Percentiles rank a stretch among this genome's conserved stretches.
These are phyloP conservation scores for Hypena proboscidalis DNA, from an alignment of 2,888 invertebrate genomes.

Conservation along the genomic window DNA sequence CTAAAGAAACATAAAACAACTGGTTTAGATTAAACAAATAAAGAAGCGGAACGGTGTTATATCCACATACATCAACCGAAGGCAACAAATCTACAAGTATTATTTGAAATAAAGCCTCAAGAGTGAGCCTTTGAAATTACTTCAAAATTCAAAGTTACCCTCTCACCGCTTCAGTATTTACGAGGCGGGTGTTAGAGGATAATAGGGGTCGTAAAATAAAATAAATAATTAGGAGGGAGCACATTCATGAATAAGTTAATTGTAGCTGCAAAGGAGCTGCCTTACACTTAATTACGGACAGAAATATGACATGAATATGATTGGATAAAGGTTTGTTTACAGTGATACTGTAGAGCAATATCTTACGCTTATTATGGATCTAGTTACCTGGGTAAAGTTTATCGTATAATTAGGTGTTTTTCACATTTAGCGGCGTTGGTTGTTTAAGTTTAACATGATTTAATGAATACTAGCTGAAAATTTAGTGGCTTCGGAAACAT, in stretches of 20 bases:
- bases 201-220: conserved; percentile 82
- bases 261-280: conserved; percentile 61
- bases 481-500: too few species aligned
- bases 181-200: conserved; percentile 71
- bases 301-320: conserved; percentile 61
- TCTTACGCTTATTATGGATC: too few species aligned
- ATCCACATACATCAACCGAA: conserved; percentile 24
- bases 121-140: conserved; percentile 47
- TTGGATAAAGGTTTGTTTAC: conserved; percentile 41
- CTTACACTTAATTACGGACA: conserved; percentile 64
- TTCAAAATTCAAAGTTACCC: conserved; percentile 58
- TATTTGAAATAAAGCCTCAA: conserved; percentile 47
- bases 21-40: conserved; percentile 31
- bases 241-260: conserved; percentile 81
- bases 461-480: too few species aligned
- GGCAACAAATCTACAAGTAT: conserved; percentile 39
- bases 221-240: conserved; percentile 79
- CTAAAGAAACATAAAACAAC: conserved; percentile 13
- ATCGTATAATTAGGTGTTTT: too few species aligned
- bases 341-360: not conserved
- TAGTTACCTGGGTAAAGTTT: too few species aligned
- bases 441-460: too few species aligned
- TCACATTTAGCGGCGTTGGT: too few species aligned
- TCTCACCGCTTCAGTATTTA: conserved; percentile 72
- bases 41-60: conserved; percentile 9